Evolutionary conservation across 2,113 vertebrate species (phyloP).

Genomic region (Bungarus multicinctus): DNA sequence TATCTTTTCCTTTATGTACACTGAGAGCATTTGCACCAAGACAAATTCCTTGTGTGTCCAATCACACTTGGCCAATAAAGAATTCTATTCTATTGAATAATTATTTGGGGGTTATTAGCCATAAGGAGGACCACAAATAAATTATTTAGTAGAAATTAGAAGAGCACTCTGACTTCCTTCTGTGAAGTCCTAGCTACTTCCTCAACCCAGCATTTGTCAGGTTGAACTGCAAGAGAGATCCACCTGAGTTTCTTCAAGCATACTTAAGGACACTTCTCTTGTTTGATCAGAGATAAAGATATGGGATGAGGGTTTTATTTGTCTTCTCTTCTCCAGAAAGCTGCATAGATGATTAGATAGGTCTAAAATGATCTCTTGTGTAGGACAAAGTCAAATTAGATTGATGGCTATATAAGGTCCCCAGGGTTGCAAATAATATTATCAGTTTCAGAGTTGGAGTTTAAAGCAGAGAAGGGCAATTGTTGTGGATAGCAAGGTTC

Average conservation of each 20-base stretch:
- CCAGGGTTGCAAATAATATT: neutral
- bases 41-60: too few relatives aligned
- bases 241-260: neutral
- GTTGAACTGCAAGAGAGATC: neutral
- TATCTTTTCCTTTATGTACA: too few relatives aligned
- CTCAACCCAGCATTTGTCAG: neutral
- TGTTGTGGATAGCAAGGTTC: neutral
- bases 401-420: neutral
- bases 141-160: neutral
- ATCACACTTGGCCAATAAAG: too few relatives aligned
- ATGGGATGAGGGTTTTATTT: neutral
- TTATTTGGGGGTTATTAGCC: neutral
- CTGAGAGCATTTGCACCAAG: too few relatives aligned
- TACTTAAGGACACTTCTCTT: neutral
- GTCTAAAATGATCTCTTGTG: neutral
- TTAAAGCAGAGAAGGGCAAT: neutral
- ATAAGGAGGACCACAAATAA: neutral
- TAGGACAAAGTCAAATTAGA: neutral
- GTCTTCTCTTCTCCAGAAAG: neutral
- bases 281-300: neutral
- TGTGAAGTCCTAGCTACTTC: neutral
- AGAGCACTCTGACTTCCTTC: neutral
- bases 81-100: neutral
- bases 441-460: neutral
- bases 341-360: neutral